phyloP scores from a whole-genome alignment of 2,797 vertebrate genomes.

The Atherinosoma microstoma region DNA sequence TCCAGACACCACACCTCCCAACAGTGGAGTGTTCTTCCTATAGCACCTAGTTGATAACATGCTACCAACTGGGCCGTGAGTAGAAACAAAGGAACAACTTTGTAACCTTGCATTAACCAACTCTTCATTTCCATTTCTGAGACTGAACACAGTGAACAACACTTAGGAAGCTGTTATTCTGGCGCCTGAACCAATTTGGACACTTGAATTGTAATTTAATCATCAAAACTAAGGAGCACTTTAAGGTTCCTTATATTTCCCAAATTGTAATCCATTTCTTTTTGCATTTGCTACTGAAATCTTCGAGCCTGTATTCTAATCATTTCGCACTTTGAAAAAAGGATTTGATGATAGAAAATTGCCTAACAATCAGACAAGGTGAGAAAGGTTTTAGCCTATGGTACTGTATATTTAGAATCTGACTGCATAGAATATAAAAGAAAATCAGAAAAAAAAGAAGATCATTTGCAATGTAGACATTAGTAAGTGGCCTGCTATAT shows the following conservation, averaged over 20 bases:
- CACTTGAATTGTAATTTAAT: background rate
- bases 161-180: background rate
- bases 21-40: background rate
- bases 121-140: background rate
- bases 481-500: constrained; percentile 44
- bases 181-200: background rate
- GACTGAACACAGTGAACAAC: background rate
- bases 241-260: background rate
- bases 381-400: constrained; percentile 7
- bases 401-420: constrained; percentile 3
- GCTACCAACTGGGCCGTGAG: background rate
- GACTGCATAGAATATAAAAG: background rate
- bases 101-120: background rate
- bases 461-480: constrained; percentile 48
- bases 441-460: no score
- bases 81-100: background rate
- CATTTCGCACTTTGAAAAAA: background rate
- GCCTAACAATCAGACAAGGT: background rate
- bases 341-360: background rate
- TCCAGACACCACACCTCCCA: background rate
- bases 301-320: constrained; percentile 4
- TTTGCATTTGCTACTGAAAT: constrained; percentile 1
- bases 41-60: background rate
- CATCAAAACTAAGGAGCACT: background rate
- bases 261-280: background rate